These are phyloP conservation scores for Cyclopterus lumpus DNA, from an alignment of 2,797 vertebrate genomes.

Conservation along the genomic window DNA sequence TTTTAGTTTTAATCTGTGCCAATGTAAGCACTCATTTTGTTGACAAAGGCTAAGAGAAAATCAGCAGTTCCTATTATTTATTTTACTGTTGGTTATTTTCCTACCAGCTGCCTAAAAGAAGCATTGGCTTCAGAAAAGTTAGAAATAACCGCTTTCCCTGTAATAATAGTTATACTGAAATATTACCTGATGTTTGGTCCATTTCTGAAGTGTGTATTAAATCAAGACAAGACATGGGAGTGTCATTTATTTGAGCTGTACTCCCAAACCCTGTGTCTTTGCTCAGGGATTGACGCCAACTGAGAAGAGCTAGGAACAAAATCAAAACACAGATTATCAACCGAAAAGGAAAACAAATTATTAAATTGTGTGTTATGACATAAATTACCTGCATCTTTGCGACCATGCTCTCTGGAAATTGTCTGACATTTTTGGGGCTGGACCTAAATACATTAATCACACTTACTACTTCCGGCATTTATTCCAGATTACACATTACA, in stretches of 20 bases:
- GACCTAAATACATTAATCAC: conserved; percentile 55
- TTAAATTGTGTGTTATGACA: not conserved
- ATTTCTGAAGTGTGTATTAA: conserved; percentile 27
- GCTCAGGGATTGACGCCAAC: conserved; percentile 62
- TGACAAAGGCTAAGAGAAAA: not conserved
- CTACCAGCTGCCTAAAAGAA: no score
- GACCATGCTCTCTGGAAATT: conserved; percentile 21
- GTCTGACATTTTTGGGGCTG: conserved; percentile 36
- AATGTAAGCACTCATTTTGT: not conserved
- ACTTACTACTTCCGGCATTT: not conserved
- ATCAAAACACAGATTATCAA: not conserved
- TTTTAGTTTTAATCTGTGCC: not conserved
- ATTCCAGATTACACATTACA: not conserved
- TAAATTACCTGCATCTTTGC: conserved; percentile 62
- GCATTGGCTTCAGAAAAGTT: not conserved
- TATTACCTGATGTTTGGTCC: conserved; percentile 57
- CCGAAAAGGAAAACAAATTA: not conserved
- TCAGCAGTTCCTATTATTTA: not conserved
- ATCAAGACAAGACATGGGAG: conserved; percentile 58
- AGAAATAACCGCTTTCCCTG: not conserved
- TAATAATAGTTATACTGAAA: not conserved
- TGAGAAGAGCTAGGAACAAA: conserved; percentile 57
- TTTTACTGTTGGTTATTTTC: not conserved
- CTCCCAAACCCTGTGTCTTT: conserved; percentile 80
- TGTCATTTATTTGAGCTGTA: conserved; percentile 62